Percentiles rank a stretch among this genome's conserved stretches.
Conservation (phyloP, 2,888 invertebrate species). For the Carterocephalus palaemon region DNA sequence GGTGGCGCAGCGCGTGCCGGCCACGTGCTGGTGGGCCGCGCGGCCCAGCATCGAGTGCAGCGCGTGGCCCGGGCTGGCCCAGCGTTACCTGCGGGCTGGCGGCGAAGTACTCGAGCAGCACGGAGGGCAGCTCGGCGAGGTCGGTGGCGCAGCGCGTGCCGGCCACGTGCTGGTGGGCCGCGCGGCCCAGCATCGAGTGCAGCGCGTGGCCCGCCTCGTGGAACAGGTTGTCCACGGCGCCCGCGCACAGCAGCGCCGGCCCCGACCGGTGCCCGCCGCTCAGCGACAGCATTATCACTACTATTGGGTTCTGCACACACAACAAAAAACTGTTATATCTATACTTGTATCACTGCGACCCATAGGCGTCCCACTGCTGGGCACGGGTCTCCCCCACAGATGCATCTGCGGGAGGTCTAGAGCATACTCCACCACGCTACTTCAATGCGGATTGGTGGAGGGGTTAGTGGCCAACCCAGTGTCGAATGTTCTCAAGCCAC, state of each 20-base stretch:
- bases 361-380: no score
- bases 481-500: no score
- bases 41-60: slow-evolving; percentile 99
- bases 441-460: no score
- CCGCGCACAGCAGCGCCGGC: slow-evolving; percentile 89
- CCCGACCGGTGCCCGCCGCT: slow-evolving; percentile 83
- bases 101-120: slow-evolving; percentile 98
- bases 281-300: slow-evolving; percentile 94
- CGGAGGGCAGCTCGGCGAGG: slow-evolving; percentile 99
- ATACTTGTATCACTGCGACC: no score
- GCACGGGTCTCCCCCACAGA: no score
- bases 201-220: slow-evolving; percentile 99
- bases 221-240: slow-evolving; percentile 96
- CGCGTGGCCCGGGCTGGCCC: slow-evolving; percentile 89
- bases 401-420: no score
- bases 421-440: no score
- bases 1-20: not conserved
- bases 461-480: no score
- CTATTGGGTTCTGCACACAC: slow-evolving; percentile 86
- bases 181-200: slow-evolving; percentile 98
- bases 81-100: slow-evolving; percentile 85
- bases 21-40: slow-evolving; percentile 74
- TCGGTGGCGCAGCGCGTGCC: slow-evolving; percentile 98
- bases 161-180: slow-evolving; percentile 97
- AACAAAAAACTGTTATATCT: no score